A percentile compares a stretch with the other conserved stretches of the same genome.
Evolutionary conservation across 2,888 invertebrate genomes (phyloP).

Genomic region (Temnothorax rugatulus): DNA sequence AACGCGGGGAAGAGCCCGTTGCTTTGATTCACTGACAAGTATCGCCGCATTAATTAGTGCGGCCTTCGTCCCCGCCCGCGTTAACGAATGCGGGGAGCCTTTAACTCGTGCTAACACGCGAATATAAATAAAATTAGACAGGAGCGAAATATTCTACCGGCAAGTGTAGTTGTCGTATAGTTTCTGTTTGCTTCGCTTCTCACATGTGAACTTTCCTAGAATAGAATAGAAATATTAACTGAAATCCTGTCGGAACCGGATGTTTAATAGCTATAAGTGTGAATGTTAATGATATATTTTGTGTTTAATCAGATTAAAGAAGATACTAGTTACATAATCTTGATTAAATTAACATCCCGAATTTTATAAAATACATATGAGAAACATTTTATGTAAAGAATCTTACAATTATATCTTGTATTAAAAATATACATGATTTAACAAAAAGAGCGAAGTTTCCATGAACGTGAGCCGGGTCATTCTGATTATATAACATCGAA

Average conservation of each 20-base stretch:
- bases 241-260: not conserved
- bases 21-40: slow-evolving; percentile 72
- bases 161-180: slow-evolving; percentile 9
- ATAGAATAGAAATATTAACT: not conserved
- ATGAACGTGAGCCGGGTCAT: not conserved
- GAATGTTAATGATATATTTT: not conserved
- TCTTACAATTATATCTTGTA: not conserved
- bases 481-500: slow-evolving; percentile 65
- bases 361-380: not conserved
- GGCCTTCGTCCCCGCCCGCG: slow-evolving; percentile 70
- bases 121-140: slow-evolving; percentile 67
- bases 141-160: slow-evolving; percentile 40
- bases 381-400: not conserved
- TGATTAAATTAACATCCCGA: not conserved
- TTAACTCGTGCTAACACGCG: slow-evolving; percentile 66
- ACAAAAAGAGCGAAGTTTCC: not conserved
- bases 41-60: slow-evolving; percentile 78
- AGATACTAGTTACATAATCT: not conserved
- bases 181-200: not conserved
- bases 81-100: slow-evolving; percentile 71
- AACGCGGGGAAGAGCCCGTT: slow-evolving; percentile 55
- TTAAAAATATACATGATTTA: not conserved
- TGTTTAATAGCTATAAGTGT: not conserved
- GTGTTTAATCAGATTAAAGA: not conserved
- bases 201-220: not conserved